A percentile compares a stretch with the other conserved stretches of the same genome.
These are phyloP conservation scores for Moxostoma hubbsi DNA, from an alignment of 2,797 vertebrate genomes.

Conservation along the genomic window DNA sequence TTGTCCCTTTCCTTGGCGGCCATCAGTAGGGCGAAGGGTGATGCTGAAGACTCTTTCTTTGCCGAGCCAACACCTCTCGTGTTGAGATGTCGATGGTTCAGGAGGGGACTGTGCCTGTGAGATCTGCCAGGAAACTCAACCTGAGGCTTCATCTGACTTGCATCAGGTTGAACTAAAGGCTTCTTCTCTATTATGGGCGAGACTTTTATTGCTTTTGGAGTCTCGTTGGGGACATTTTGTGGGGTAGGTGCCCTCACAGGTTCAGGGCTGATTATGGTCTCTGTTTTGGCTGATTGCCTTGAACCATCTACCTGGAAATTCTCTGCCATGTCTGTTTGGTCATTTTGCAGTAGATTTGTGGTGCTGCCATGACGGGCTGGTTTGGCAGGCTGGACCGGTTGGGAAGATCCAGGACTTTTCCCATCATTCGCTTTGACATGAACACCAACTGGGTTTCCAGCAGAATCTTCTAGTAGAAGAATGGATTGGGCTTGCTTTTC, in stretches of 20 bases:
- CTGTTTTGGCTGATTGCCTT: slow-evolving; percentile 37
- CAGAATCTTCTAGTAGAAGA: slow-evolving; percentile 71
- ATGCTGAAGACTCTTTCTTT: slow-evolving; percentile 63
- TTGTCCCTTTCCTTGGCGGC: slow-evolving; percentile 80
- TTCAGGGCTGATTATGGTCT: slow-evolving; percentile 46
- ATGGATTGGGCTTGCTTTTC: slow-evolving; percentile 68
- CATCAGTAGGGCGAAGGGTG: slow-evolving; percentile 77
- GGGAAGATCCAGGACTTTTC: slow-evolving; percentile 44
- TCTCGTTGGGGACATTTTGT: slow-evolving; percentile 48
- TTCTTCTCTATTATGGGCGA: slow-evolving; percentile 59
- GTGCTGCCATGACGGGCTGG: slow-evolving; percentile 61
- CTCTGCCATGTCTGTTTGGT: slow-evolving; percentile 42
- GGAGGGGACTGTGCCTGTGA: slow-evolving; percentile 66
- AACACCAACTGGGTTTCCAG: slow-evolving; percentile 54
- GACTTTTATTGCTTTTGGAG: slow-evolving; percentile 13
- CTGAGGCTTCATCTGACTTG: slow-evolving; percentile 39
- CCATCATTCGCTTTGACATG: slow-evolving; percentile 49
- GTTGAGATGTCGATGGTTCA: slow-evolving; percentile 71
- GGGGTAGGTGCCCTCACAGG: slow-evolving; percentile 30
- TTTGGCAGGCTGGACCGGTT: slow-evolving; percentile 57
- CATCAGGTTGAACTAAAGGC: not conserved
- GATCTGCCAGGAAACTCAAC: slow-evolving; percentile 43
- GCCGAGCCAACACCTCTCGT: slow-evolving; percentile 58
- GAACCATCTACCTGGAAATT: not conserved
- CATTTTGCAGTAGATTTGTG: slow-evolving; percentile 52